These are phyloP conservation scores for Chloebia gouldiae DNA, from an alignment of 2,113 vertebrate genomes.

Conservation along the genomic window DNA sequence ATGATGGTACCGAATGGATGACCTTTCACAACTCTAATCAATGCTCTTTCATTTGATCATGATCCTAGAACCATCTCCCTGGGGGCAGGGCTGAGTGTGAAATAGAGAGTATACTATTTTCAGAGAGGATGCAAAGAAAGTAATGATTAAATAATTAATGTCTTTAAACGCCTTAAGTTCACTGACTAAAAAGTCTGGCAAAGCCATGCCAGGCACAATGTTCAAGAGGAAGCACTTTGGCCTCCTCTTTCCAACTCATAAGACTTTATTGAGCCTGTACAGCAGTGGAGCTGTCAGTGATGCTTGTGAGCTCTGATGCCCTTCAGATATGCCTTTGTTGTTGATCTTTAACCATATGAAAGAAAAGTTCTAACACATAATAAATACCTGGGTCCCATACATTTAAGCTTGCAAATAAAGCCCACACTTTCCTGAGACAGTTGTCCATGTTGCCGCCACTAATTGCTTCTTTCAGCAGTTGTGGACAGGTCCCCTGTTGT, in stretches of 20 bases:
- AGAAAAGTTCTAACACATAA: constrained; percentile 34
- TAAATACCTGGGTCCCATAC: constrained; percentile 40
- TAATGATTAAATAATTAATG: constrained; percentile 29
- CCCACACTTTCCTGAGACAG: neutral
- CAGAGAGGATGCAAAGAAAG: neutral
- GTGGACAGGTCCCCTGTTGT: neutral
- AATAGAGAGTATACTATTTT: neutral
- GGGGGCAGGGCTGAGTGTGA: neutral
- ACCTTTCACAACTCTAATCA: neutral
- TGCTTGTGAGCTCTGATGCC: constrained; percentile 22
- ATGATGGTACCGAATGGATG: fast-evolving
- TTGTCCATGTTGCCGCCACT: constrained; percentile 37
- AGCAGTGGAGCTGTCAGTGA: constrained; percentile 41
- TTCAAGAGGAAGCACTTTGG: neutral
- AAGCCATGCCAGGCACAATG: neutral
- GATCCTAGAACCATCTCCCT: constrained; percentile 6
- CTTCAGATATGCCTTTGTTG: constrained; percentile 61
- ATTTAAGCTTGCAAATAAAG: constrained; percentile 48
- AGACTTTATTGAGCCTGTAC: constrained; percentile 28
- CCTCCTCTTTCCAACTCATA: neutral
- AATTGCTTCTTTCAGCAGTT: constrained; percentile 66
- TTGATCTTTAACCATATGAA: constrained; percentile 60
- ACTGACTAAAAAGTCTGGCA: neutral
- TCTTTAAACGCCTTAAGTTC: neutral
- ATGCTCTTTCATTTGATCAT: neutral